Evolutionary conservation across 2,888 invertebrate species (phyloP), one percentile per base, ranked within the genome.

Genomic region (Pardosa pseudoannulata): DNA sequence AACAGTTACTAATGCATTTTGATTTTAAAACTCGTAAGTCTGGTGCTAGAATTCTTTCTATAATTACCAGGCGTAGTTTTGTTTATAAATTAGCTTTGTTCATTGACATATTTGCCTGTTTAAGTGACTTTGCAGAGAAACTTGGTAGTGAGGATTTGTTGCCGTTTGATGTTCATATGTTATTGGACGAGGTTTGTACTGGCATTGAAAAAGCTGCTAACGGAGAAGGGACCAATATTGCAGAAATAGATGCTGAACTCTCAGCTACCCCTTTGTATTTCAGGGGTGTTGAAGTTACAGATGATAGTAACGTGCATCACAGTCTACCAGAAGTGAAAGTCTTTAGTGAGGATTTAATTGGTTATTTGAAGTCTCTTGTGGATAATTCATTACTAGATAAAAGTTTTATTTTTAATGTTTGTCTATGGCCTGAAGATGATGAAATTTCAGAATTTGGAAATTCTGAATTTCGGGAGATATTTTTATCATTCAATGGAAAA

Each of bases 81-180:
- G 16, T 83, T 23, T 72, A 41, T 39, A 71, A 76, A 36, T 19
- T 83, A 32, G 83, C 76, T 29, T 16, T 83, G 19, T 29, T 65
- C 0, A 62, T 83, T 1, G 83, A 83, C 16, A 32, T 83, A 11
- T 71, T 83, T n/a, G 29, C 16, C n/a, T 72, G 76, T 31, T 19
- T 83, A 28, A 56, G 19, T 36, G 28, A 50, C 23, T 72, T 83
- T 72, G 27, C 65, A 9, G 3, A 32, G 1, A 13, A 71, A 36
- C 13, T 78, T 5, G 23, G 76, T 64, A 39, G 36, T 19, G 28
- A 76, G n/a, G 32, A 50, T 7, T 29, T 46, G 0, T 11, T 79
- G 39, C 71, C 65, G 5, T 83, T 29, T 50, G 32, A 64, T 28
- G 31, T 67, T 3, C 29, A 46, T 6, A 16, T 29, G 0, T 27